phyloP scores from a whole-genome alignment of 2,888 invertebrate genomes.

The Lydus trimaculatus region DNA sequence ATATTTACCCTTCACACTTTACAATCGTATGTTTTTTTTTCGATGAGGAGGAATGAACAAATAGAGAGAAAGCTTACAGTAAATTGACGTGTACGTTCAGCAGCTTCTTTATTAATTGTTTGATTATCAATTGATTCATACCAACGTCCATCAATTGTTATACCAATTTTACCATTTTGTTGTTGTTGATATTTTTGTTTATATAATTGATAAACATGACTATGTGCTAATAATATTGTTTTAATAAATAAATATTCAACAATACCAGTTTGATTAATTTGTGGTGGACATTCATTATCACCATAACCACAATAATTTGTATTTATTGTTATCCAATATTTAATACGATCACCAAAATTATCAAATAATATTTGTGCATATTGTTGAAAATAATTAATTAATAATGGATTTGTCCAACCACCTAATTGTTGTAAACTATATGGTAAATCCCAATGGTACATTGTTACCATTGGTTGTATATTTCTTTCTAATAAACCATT shows the following conservation, averaged over 20 bases:
- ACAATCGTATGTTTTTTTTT: too few species aligned
- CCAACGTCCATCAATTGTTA: slow-evolving; percentile 70
- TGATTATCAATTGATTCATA: slow-evolving; percentile 67
- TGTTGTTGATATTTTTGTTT: slow-evolving; percentile 64
- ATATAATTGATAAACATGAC: slow-evolving; percentile 70
- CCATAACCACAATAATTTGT: slow-evolving; percentile 67
- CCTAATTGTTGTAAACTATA: slow-evolving; percentile 63
- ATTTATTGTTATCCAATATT: slow-evolving; percentile 75
- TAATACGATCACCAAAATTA: slow-evolving; percentile 66
- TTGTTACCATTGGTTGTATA: slow-evolving; percentile 69
- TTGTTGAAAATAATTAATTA: slow-evolving; percentile 68
- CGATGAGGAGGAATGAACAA: too few species aligned
- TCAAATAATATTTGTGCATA: slow-evolving; percentile 66
- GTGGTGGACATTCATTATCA: slow-evolving; percentile 64
- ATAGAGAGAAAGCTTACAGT: too few species aligned
- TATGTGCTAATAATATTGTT: slow-evolving; percentile 73
- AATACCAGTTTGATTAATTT: slow-evolving; percentile 64
- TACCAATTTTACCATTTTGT: slow-evolving; percentile 63
- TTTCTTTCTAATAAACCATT: slow-evolving; percentile 66
- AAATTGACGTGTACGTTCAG: slow-evolving; percentile 64
- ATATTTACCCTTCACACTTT: too few species aligned
- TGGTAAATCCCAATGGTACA: slow-evolving; percentile 64
- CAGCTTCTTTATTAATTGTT: slow-evolving; percentile 67
- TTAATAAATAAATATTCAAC: slow-evolving; percentile 72
- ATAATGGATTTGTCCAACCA: slow-evolving; percentile 70